Evolutionary conservation across 2,113 vertebrate genomes (phyloP).

Genomic region (Mesembrinibis cayennensis): DNA sequence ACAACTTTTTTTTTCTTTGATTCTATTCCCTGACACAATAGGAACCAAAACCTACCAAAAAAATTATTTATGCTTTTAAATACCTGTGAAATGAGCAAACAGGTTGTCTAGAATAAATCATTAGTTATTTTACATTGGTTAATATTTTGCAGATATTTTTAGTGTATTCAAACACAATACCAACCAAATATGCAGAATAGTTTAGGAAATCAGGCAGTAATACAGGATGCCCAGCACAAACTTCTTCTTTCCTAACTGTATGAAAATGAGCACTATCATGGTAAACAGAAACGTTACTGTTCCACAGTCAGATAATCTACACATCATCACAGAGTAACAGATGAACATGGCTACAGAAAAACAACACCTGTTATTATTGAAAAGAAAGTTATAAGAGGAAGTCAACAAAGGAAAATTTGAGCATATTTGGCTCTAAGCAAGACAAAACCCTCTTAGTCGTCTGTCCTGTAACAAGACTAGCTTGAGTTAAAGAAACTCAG

Average conservation of each 20-base stretch:
- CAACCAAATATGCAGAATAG: not conserved
- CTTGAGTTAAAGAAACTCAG: not conserved
- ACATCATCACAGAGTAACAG: not conserved
- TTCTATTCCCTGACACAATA: not conserved
- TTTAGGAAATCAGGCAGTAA: not conserved
- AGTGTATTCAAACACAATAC: not conserved
- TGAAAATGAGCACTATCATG: not conserved
- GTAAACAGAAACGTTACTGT: not conserved
- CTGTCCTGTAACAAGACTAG: not conserved
- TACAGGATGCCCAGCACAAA: not conserved
- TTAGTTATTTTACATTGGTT: not conserved
- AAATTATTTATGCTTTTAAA: not conserved
- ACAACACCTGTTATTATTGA: not conserved
- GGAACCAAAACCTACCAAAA: not conserved
- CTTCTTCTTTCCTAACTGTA: not conserved
- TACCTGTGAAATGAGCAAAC: not conserved
- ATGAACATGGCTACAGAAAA: not conserved
- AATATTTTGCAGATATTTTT: not conserved
- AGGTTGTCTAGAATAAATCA: not conserved
- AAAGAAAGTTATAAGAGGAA: not conserved
- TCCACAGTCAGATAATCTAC: not conserved
- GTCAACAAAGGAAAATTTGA: not conserved
- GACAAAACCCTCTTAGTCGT: not conserved
- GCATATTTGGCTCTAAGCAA: not conserved
- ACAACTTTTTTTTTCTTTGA: not conserved